These are phyloP conservation scores for Maconellicoccus hirsutus DNA, from an alignment of 1,140 invertebrate species.

Conservation along the genomic window DNA sequence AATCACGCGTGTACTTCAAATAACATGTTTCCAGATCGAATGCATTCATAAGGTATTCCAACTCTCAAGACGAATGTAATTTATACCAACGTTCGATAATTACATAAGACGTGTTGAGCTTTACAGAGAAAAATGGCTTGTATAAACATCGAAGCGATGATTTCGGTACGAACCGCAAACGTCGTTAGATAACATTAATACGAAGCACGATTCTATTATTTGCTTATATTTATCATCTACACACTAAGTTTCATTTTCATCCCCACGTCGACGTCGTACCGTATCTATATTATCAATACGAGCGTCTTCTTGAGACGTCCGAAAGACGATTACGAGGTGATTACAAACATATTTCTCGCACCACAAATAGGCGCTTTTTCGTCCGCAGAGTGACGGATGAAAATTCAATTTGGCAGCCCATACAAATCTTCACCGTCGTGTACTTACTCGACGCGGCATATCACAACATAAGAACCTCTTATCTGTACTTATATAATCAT, in stretches of 20 bases:
- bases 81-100: not conserved
- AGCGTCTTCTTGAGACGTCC: too few species aligned
- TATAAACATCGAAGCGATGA: not conserved
- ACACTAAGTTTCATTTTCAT: too few species aligned
- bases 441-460: not conserved
- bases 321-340: too few species aligned
- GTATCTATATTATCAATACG: too few species aligned
- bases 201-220: not conserved
- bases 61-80: not conserved
- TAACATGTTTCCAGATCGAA: not conserved
- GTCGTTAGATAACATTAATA: not conserved
- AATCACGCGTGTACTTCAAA: not conserved
- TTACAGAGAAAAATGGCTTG: slow-evolving; percentile 4
- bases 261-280: too few species aligned
- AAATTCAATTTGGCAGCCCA: not conserved
- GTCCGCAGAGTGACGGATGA: not conserved
- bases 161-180: not conserved
- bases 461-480: not conserved
- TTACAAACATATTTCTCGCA: too few species aligned
- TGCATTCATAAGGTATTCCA: not conserved
- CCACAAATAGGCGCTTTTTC: too few species aligned
- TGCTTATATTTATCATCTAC: not conserved
- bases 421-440: too few species aligned
- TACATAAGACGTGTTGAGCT: slow-evolving; percentile 3
- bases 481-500: too few species aligned